Evolutionary conservation across 2,888 invertebrate genomes (phyloP).

Genomic region (Drosophila greeni): DNA sequence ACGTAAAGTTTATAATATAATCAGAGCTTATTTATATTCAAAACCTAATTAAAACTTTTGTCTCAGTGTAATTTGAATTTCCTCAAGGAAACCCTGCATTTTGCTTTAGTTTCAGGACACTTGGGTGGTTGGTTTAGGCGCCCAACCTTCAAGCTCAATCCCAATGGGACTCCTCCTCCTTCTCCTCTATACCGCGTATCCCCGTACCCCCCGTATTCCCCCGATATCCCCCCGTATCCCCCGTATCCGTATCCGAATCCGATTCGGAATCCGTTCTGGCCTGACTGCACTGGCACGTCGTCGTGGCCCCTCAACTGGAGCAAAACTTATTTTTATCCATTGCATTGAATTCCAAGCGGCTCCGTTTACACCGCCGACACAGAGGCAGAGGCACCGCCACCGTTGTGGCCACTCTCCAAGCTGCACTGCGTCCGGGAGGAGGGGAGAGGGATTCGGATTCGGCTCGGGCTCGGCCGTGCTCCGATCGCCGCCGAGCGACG

Average conservation of each 20-base stretch:
- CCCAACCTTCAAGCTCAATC: background rate
- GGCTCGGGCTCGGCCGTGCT: slow-evolving; percentile 7
- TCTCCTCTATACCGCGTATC: background rate
- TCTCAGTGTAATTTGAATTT: background rate
- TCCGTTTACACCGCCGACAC: slow-evolving; percentile 60
- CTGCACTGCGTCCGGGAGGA: slow-evolving; percentile 26
- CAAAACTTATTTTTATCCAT: slow-evolving; percentile 69
- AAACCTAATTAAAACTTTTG: too few relatives aligned
- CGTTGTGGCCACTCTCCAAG: slow-evolving; percentile 49
- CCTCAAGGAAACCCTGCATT: background rate
- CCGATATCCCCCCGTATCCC: background rate
- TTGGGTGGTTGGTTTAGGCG: background rate
- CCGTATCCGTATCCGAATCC: background rate
- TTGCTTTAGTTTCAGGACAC: background rate
- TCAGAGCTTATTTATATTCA: background rate
- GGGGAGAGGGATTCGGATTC: slow-evolving; percentile 12
- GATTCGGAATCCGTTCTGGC: slow-evolving; percentile 9
- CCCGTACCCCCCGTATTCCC: background rate
- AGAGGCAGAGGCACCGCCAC: slow-evolving; percentile 4
- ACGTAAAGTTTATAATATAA: too few relatives aligned
- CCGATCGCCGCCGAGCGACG: slow-evolving; percentile 1
- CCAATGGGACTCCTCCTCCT: background rate
- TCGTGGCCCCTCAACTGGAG: slow-evolving; percentile 59
- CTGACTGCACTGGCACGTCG: slow-evolving; percentile 26
- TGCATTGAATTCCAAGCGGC: slow-evolving; percentile 74